phyloP scores from a whole-genome alignment of 1,140 invertebrate species.

The Cylas formicarius region DNA sequence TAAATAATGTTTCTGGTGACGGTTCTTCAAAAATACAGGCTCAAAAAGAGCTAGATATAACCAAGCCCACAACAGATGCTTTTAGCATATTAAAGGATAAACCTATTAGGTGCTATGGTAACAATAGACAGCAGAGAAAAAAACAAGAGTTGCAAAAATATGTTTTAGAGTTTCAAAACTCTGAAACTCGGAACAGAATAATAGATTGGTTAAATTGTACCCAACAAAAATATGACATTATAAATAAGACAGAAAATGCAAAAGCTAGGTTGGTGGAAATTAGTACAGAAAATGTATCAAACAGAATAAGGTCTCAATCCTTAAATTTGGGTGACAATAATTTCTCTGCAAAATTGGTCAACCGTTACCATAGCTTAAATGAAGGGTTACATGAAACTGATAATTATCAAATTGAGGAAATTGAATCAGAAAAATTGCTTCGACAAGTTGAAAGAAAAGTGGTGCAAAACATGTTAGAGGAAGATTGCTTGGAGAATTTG shows the following conservation, averaged over 20 bases:
- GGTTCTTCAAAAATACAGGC: background rate
- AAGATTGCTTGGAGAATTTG: constrained; percentile 25
- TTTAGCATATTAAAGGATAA: background rate
- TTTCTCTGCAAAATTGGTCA: constrained; percentile 1
- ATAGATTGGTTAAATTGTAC: no score
- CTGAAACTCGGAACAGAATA: no score
- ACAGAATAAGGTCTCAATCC: constrained; percentile 2
- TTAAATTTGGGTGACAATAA: constrained; percentile 1
- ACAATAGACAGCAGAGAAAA: background rate
- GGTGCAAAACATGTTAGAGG: constrained; percentile 23
- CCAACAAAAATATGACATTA: no score
- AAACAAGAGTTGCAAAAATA: no score
- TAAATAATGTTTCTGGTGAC: no score
- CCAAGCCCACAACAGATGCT: constrained; percentile 1
- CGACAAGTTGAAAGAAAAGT: constrained; percentile 15
- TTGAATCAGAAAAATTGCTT: constrained; percentile 11
- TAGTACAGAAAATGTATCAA: no score
- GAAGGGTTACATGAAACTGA: constrained; percentile 9
- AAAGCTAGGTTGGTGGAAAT: no score
- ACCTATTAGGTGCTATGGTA: background rate
- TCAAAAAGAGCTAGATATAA: constrained; percentile 4
- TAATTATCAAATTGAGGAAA: constrained; percentile 16
- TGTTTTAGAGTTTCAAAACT: no score
- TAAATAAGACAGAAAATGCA: no score
- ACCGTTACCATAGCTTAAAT: constrained; percentile 13